A percentile compares a stretch with the other conserved stretches of the same genome.
These are phyloP conservation scores for Acrocephalus arundinaceus DNA, from an alignment of 2,113 vertebrate genomes.

Conservation along the genomic window DNA sequence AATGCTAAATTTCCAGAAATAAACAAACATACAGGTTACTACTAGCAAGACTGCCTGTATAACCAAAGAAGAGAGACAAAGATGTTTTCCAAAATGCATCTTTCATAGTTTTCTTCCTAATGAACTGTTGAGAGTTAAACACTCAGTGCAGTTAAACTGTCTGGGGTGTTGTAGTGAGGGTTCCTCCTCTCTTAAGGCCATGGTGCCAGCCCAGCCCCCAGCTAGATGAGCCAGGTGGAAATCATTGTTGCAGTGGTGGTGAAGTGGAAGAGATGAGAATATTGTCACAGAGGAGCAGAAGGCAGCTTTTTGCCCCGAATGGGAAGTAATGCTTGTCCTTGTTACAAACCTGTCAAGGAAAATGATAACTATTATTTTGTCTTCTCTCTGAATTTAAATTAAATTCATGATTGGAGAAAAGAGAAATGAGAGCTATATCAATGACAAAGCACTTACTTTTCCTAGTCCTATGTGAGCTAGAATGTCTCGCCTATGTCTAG, in stretches of 20 bases:
- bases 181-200: fast-evolving
- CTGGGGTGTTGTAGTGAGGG: not conserved
- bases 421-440: not conserved
- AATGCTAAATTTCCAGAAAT: not conserved
- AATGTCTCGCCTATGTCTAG: not conserved
- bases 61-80: not conserved
- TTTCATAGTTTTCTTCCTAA: not conserved
- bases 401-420: not conserved
- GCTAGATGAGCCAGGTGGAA: not conserved
- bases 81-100: not conserved
- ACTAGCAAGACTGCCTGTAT: not conserved
- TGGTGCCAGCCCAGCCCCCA: not conserved
- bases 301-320: not conserved
- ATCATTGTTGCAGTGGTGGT: not conserved
- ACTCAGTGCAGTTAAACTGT: not conserved
- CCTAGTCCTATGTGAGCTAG: not conserved
- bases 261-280: not conserved
- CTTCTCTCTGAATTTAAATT: not conserved
- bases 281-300: not conserved
- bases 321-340: not conserved
- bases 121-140: not conserved
- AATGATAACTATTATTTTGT: not conserved
- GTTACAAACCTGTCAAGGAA: not conserved
- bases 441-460: not conserved
- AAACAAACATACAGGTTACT: not conserved